phyloP scores from a whole-genome alignment of 1,140 invertebrate species.

The Calephelis virginiensis region DNA sequence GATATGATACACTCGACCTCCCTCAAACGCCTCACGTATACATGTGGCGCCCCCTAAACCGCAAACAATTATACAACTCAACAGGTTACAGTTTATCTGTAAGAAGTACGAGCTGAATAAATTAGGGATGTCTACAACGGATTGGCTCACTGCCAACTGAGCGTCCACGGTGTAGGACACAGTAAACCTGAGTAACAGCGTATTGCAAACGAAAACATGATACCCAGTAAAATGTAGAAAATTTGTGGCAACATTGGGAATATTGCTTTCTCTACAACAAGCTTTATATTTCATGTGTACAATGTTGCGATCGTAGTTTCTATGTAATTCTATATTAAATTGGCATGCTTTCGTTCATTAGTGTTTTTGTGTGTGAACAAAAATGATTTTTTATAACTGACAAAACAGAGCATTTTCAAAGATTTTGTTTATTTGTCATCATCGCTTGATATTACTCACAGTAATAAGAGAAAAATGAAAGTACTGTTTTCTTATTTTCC shows the following conservation, averaged over 20 bases:
- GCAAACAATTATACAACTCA: constrained; percentile 30
- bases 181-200: constrained; percentile 25
- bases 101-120: constrained; percentile 33
- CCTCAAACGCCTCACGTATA: no score
- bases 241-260: constrained; percentile 10
- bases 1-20: no score
- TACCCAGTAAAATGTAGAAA: constrained; percentile 10
- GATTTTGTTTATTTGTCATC: no score
- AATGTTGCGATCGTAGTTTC: neutral
- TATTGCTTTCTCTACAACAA: neutral
- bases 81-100: constrained; percentile 31
- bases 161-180: constrained; percentile 23
- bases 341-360: constrained; percentile 1
- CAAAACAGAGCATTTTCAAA: no score
- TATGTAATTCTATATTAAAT: neutral
- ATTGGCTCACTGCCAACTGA: constrained; percentile 35
- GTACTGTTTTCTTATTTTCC: no score
- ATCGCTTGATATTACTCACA: no score
- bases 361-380: no score
- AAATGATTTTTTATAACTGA: no score
- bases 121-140: constrained; percentile 27
- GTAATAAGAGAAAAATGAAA: no score
- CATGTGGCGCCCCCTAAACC: neutral
- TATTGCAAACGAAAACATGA: constrained; percentile 24
- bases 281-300: neutral